Base-by-base conservation (phyloP, 2,113 vertebrate genomes). In the Melanocharis versteri region DNA sequence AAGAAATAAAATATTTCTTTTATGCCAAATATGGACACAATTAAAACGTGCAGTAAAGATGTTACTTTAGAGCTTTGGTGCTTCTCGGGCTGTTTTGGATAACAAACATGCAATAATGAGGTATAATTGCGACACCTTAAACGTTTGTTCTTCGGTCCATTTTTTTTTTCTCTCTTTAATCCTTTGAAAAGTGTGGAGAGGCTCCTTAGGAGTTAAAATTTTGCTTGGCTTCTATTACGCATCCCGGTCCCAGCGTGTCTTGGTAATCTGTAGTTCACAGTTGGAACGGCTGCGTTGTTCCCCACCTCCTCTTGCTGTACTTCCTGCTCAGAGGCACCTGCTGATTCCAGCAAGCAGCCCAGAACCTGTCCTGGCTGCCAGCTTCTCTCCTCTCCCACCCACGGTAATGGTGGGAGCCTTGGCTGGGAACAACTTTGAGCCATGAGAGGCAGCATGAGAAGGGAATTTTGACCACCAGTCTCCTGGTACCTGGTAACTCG, bases 301-400 rank as follows among this genome's bases (percentile, higher is more conserved):
- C 73, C 70, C 53, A 84, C 27, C 82, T 72, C 89, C 71, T 83
- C 45, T 61, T 3, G 5, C 79, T 28, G 40, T 33, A 9, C 51
- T 87, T 89, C 80, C 87, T 88, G 33, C 79, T 83, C 9, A 13
- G 40, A 94, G 87, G 23, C 87, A 95, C 96, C 96, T 96, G 94
- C 87, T 87, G 91, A 47, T 84, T 42, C 8, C 80, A 60, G 10
- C 37, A 6, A 56, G 85, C 18, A 5, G 42, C 83, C 58, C 64
- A 31, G 71, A 44, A 65, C 68, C 66, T 44, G 75, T 80, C 58
- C 76, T 0, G 5, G 45, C 79, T 88, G 75, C 61, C 68, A 47
- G 30, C 72, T 77, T 54, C 62, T 73, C 50, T 87, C 15, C 28
- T 85, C 79, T 81, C 51, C 68, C 77, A 58, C 64, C 42, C 75